phyloP scores from a whole-genome alignment of 2,113 vertebrate species.

The Apus apus region DNA sequence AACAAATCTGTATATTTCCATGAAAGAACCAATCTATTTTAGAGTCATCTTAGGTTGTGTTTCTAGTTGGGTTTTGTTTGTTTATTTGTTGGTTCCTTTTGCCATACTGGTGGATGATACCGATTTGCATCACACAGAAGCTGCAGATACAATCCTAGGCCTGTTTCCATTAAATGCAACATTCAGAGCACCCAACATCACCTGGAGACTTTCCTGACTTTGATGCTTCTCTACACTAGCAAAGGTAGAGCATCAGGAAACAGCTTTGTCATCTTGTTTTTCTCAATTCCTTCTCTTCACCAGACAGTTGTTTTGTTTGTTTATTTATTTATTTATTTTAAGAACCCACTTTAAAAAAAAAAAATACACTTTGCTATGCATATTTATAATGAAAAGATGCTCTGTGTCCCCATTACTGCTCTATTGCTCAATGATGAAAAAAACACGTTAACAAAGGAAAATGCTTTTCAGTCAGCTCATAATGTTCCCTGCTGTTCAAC shows the following conservation, averaged over 20 bases:
- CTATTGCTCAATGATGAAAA: constrained; percentile 63
- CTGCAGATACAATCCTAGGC: constrained; percentile 23
- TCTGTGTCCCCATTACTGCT: constrained; percentile 73
- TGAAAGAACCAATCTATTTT: constrained; percentile 46
- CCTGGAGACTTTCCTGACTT: constrained; percentile 37
- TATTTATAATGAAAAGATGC: constrained; percentile 71
- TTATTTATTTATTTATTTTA: constrained; percentile 61
- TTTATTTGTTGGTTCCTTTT: constrained; percentile 53
- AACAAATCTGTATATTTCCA: constrained; percentile 64
- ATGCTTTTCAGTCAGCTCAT: constrained; percentile 73
- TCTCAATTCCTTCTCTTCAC: constrained; percentile 9
- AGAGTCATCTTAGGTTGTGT: constrained; percentile 36
- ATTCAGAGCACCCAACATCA: background rate
- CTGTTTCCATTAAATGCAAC: constrained; percentile 39
- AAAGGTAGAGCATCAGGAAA: constrained; percentile 61
- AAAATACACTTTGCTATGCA: constrained; percentile 20
- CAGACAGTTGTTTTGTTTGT: constrained; percentile 9
- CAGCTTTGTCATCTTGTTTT: constrained; percentile 68
- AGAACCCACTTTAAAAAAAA: background rate
- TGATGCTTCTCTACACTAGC: background rate
- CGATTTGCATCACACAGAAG: constrained; percentile 7
- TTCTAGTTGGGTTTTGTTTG: constrained; percentile 42
- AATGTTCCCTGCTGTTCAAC: constrained; percentile 71
- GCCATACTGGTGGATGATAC: constrained; percentile 27
- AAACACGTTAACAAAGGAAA: constrained; percentile 73